Base-by-base conservation (phyloP, 2,888 invertebrate genomes). In the Hemistola chrysoprasaria region DNA sequence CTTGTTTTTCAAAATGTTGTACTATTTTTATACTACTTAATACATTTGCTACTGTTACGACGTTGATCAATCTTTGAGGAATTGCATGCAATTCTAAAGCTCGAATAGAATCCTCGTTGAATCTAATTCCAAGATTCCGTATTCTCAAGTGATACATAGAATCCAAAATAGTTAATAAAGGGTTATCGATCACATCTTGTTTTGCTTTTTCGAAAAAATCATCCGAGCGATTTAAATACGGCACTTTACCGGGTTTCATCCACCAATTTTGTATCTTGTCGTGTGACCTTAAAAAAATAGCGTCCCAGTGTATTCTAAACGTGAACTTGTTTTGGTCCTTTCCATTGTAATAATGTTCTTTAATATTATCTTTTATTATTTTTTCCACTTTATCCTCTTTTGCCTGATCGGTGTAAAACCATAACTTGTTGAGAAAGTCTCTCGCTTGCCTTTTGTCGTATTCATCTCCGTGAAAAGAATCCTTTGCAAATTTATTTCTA, bases 241-340 rank as follows among this genome's bases (percentile, higher is more conserved):
- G 44, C 0, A 58, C 60, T 22, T 59, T 47, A 0, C 54, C 53
- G 27, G 50, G 48, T 25, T 47, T 40, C 52, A 68, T 63, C 71
- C 71, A 71, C 71, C 71, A 71, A 42, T 69, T 69, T 50, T 68
- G 68, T 40, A 71, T 57, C 50, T 65, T 60, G n/a, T 69, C 68
- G 36, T 71, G 71, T 37, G 62, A 65, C 41, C 62, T 55, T 7
- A 69, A 49, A 40, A 61, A 71, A 32, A 70, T 69, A 3, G 69
- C 66, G 36, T 71, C 70, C 0, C 68, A 59, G 40, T 70, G 65
- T 31, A 69, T 62, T 24, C 55, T 50, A 21, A 69, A 63, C 2
- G 58, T 36, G 20, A 61, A 56, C 26, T 62, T 53, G 25, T 65
- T 58, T 7, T 45, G 40, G 3, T 46, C 41, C 35, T 56, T 62